Evolutionary conservation across 2,797 vertebrate genomes (phyloP).

Genomic region (Gallinago stenura): DNA sequence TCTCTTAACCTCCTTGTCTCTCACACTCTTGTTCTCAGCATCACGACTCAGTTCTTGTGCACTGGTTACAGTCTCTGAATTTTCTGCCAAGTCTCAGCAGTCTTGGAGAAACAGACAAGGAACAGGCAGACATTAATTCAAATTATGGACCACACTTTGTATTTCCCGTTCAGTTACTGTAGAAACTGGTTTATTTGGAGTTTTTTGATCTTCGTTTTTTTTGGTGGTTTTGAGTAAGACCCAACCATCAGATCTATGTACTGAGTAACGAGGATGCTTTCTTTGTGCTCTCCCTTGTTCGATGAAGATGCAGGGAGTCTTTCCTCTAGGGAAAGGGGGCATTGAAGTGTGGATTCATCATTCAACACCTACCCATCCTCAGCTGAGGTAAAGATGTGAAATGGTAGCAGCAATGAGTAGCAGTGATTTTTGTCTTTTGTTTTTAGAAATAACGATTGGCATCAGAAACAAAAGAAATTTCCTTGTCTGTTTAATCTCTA

Average conservation of each 20-base stretch:
- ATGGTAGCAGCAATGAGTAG: neutral
- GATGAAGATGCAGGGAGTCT: neutral
- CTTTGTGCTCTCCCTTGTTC: neutral
- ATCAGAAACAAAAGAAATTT: neutral
- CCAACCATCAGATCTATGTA: fast-evolving
- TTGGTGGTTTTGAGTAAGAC: neutral
- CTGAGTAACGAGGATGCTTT: neutral
- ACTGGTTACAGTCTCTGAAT: neutral
- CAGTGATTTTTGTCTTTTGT: neutral
- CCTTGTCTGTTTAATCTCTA: neutral
- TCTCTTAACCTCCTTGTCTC: neutral
- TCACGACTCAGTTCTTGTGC: neutral
- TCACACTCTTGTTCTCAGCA: neutral
- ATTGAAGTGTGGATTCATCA: neutral
- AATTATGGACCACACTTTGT: neutral
- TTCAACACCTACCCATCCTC: neutral
- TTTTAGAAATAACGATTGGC: neutral
- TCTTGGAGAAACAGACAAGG: neutral
- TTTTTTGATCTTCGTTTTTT: neutral
- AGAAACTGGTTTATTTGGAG: neutral
- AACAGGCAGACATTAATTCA: neutral
- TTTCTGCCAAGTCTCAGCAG: neutral
- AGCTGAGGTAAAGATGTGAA: neutral
- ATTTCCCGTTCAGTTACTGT: neutral
- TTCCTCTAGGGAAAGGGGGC: neutral